A percentile compares a stretch with the other conserved stretches of the same genome.
Evolutionary conservation across 2,113 vertebrate genomes (phyloP).

Genomic region (Limnothrissa miodon): DNA sequence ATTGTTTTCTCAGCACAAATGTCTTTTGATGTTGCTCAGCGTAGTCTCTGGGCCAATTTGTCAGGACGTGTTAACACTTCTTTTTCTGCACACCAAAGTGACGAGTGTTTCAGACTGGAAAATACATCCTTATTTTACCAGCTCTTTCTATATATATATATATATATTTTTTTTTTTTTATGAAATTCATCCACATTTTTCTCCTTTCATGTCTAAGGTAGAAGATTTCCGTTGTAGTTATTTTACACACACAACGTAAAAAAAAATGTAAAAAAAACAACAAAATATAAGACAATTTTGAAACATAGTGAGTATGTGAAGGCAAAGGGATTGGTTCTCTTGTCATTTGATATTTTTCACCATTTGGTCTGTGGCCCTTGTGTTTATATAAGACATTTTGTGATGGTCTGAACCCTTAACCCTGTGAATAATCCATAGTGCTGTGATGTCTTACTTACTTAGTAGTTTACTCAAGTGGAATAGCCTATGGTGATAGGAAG

Average conservation of each 20-base stretch:
- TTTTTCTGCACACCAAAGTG: background rate
- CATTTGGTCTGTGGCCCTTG: background rate
- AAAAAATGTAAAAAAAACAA: no score
- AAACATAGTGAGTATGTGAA: background rate
- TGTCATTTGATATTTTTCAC: background rate
- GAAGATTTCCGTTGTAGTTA: background rate
- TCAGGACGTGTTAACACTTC: constrained; percentile 2
- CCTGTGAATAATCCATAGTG: background rate
- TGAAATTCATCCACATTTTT: background rate
- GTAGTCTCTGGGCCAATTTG: constrained; percentile 18
- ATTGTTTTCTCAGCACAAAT: constrained; percentile 27
- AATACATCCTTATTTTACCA: background rate
- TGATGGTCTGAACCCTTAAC: background rate
- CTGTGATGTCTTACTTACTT: background rate
- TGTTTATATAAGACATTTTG: background rate
- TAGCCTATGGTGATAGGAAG: background rate
- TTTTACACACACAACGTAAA: no score
- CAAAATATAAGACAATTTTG: background rate
- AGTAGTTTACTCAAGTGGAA: background rate
- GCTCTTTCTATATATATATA: background rate
- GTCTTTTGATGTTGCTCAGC: constrained; percentile 19
- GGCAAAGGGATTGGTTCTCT: background rate
- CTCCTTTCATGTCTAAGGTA: background rate
- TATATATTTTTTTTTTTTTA: background rate
- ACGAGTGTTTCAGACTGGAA: background rate